Base-by-base conservation (phyloP, 2,113 vertebrate genomes). In the Eidolon helvum region DNA sequence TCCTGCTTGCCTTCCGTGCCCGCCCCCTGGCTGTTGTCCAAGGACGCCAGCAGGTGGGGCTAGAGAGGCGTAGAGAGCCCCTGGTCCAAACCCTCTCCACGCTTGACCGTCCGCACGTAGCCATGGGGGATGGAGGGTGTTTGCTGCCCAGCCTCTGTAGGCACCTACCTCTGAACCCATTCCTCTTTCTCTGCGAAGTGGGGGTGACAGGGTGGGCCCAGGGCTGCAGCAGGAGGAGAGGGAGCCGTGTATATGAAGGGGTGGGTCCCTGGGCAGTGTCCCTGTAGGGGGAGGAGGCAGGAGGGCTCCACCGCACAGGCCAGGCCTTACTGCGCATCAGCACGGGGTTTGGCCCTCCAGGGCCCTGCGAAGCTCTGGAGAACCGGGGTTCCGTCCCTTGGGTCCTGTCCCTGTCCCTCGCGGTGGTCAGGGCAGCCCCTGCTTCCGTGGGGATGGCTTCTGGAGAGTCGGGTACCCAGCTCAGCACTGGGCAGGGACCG, bases 221-320 rank as follows among this genome's bases (percentile, higher is more conserved):
- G 82, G 59, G 45, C 50, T n/a, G 40, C 55, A 28, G 83, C 22
- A 35, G 57, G 59, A 18, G 28, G 50, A 40, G 48, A 61, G 24
- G 38, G 53, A n/a, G 33, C 2, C 0, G 0, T 7, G 35, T 3
- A 1, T 0, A 2, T 8, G 18, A 28, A 28, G 26, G 18, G 40
- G 15, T 28, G 71, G 65, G 9, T 69, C 43, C 26, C 38, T 16
- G 80, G 68, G 43, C 28, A 24, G 12, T 10, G 22, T 2, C n/a
- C 40, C 40, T 18, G 4, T 4, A 1, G 63, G 18, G 30, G 55
- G 30, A 40, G 30, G 15, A 24, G 28, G 57, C 12, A 48, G 45
- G 45, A 26, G 40, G 48, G 35, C 10, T 2, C 69, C 43, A 11
- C 28, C 10, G 28, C 12, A 12, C 1, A 4, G 50, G 57, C 66